phyloP scores from a whole-genome alignment of 1,140 invertebrate species.

The Drosophila kohkoa region DNA sequence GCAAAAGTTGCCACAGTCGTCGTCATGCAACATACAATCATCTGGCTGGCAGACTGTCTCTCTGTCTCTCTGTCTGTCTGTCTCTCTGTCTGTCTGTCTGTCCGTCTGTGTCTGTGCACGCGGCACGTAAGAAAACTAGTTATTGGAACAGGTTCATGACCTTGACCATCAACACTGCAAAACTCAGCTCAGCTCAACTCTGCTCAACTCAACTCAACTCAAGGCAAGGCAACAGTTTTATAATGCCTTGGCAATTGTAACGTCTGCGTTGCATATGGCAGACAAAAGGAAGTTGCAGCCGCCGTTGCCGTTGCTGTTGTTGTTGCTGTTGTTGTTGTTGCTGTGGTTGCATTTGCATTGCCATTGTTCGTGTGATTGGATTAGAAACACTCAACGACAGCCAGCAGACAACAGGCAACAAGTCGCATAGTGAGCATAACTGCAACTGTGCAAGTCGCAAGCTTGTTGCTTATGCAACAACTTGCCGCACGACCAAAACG shows the following conservation, averaged over 20 bases:
- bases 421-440: conserved; percentile 42
- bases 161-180: conserved; percentile 77
- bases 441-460: conserved; percentile 44
- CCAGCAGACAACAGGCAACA: conserved; percentile 55
- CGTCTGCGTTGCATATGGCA: conserved; percentile 65
- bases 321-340: conserved; percentile 17
- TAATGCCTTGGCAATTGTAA: conserved; percentile 54
- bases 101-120: conserved; percentile 42
- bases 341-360: conserved; percentile 54
- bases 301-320: conserved; percentile 4
- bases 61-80: conserved; percentile 21
- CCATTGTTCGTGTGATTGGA: conserved; percentile 60
- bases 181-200: not conserved
- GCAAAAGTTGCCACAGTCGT: conserved; percentile 30
- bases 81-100: conserved; percentile 29
- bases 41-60: conserved; percentile 52
- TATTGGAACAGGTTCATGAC: conserved; percentile 84
- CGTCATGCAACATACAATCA: conserved; percentile 77
- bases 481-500: conserved; percentile 61
- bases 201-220: conserved; percentile 8
- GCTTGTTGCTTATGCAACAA: conserved; percentile 68
- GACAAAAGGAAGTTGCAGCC: conserved; percentile 59
- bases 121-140: conserved; percentile 81
- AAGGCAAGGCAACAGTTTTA: conserved; percentile 71
- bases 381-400: conserved; percentile 51